These are phyloP conservation scores for Dryomyza anilis DNA, from an alignment of 2,888 invertebrate genomes.

Conservation along the genomic window DNA sequence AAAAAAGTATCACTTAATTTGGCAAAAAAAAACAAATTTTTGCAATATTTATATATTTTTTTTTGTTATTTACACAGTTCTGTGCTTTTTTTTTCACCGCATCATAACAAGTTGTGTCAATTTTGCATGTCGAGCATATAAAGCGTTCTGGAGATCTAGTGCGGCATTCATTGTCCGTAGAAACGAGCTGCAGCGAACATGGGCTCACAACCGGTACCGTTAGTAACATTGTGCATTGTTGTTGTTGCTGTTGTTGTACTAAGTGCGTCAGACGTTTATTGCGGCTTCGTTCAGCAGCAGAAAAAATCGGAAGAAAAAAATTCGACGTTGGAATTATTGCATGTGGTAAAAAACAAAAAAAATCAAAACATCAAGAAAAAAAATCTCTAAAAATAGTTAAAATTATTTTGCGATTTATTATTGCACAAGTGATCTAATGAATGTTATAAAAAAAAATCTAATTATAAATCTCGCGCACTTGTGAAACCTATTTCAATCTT, in stretches of 20 bases:
- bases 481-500: no score
- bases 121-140: background rate
- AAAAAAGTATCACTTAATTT: no score
- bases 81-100: background rate
- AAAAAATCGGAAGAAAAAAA: constrained; percentile 15
- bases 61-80: no score
- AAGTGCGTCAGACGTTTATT: background rate
- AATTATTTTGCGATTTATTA: no score
- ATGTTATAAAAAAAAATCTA: no score
- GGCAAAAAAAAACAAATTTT: no score
- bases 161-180: background rate
- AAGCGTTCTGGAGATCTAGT: background rate
- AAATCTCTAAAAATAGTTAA: no score
- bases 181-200: constrained; percentile 7
- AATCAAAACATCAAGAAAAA: no score
- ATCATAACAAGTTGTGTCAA: background rate
- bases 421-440: no score
- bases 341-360: constrained; percentile 50
- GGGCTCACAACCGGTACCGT: background rate
- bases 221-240: background rate
- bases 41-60: no score
- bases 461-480: no score
- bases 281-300: background rate
- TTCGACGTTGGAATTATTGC: constrained; percentile 46
- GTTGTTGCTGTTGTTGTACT: no score